A percentile compares a stretch with the other conserved stretches of the same genome.
Conservation (phyloP, 2,113 vertebrate species). For the Eublepharis macularius region DNA sequence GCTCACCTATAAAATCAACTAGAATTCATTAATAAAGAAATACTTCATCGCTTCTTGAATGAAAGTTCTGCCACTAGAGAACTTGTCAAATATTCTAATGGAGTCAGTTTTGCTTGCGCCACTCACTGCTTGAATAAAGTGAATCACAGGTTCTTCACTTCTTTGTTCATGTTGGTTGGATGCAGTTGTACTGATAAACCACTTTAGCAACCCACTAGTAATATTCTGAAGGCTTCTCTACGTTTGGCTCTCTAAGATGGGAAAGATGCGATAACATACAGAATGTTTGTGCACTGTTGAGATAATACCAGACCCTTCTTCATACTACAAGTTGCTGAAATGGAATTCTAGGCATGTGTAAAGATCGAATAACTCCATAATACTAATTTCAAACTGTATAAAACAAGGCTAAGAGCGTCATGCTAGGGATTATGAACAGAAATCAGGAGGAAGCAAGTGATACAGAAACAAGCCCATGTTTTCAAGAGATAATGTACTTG, state of each 20-base stretch:
- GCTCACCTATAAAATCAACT: too few relatives aligned
- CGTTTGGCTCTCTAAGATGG: neutral
- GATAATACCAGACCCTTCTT: neutral
- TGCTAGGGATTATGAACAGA: neutral
- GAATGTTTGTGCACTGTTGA: neutral
- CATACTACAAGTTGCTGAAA: neutral
- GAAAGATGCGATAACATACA: neutral
- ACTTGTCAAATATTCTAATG: too few relatives aligned
- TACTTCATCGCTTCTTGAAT: too few relatives aligned
- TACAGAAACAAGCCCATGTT: neutral
- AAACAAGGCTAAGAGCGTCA: neutral
- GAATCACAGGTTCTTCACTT: too few relatives aligned
- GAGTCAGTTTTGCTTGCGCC: too few relatives aligned
- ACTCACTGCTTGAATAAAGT: too few relatives aligned
- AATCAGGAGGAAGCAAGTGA: neutral
- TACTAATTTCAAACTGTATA: neutral
- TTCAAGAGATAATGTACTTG: neutral
- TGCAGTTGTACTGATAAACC: neutral
- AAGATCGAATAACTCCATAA: neutral
- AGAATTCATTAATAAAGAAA: too few relatives aligned
- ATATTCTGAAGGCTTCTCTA: neutral
- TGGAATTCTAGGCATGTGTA: neutral
- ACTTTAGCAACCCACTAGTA: too few relatives aligned
- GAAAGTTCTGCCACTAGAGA: too few relatives aligned
- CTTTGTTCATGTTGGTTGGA: neutral